These are phyloP conservation scores for Sarcophaga subvicina DNA, from an alignment of 2,888 invertebrate genomes.

Conservation along the genomic window DNA sequence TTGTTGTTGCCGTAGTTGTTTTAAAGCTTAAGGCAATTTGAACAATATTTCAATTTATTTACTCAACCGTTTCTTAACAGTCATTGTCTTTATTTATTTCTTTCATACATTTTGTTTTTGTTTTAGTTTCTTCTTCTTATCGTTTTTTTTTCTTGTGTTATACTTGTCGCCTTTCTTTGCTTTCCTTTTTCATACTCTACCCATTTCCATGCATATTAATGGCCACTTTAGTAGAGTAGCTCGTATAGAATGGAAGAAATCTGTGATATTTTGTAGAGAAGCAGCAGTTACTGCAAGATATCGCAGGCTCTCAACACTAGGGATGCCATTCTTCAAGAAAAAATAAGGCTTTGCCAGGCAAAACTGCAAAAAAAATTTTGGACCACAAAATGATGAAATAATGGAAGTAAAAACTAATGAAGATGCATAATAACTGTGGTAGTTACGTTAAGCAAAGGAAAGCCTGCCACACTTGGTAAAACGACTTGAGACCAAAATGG, in stretches of 20 bases:
- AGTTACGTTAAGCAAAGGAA: too few species aligned
- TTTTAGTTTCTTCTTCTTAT: not conserved
- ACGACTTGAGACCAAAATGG: too few species aligned
- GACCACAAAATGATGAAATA: too few species aligned
- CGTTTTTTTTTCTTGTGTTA: constrained; percentile 1
- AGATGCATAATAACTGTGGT: too few species aligned
- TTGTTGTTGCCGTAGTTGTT: not conserved
- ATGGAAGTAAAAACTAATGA: too few species aligned
- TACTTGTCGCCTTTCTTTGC: constrained; percentile 12
- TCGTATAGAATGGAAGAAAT: constrained; percentile 1
- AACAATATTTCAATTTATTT: constrained; percentile 68
- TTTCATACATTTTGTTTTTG: constrained; percentile 2
- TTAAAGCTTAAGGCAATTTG: constrained; percentile 61
- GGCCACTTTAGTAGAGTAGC: constrained; percentile 35
- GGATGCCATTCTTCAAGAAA: too few species aligned
- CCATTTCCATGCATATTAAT: constrained; percentile 5
- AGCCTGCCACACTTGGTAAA: too few species aligned
- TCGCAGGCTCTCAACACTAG: not conserved
- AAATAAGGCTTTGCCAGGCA: too few species aligned
- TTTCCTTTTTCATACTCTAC: not conserved
- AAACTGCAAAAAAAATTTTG: too few species aligned
- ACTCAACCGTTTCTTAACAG: constrained; percentile 62
- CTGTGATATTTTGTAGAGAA: constrained; percentile 15
- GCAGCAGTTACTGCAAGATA: constrained; percentile 18
- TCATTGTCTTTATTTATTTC: constrained; percentile 57